Percentiles rank a stretch among this genome's conserved stretches.
Conservation (phyloP, 2,888 invertebrate species). For the Xestoiulus laeticollis region DNA sequence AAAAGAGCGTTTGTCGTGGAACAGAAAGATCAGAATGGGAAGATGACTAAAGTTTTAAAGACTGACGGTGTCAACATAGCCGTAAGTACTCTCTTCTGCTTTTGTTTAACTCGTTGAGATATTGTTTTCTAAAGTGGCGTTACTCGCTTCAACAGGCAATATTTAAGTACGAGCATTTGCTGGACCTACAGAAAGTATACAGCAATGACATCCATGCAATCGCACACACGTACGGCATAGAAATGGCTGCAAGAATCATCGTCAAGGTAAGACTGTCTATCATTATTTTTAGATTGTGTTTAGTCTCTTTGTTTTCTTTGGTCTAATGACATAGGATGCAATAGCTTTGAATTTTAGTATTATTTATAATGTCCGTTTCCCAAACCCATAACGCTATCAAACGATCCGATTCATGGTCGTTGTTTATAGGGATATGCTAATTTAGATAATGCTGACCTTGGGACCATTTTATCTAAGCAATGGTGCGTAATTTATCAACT, state of each 20-base stretch:
- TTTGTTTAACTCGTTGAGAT: background rate
- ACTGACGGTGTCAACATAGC: constrained; percentile 96
- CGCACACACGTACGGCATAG: constrained; percentile 91
- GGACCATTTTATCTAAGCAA: too few relatives aligned
- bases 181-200: constrained; percentile 84
- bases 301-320: too few relatives aligned
- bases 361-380: too few relatives aligned
- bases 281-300: background rate
- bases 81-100: constrained; percentile 63
- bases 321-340: too few relatives aligned
- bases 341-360: too few relatives aligned
- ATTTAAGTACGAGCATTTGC: constrained; percentile 79
- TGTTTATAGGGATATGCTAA: too few relatives aligned
- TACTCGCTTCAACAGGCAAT: constrained; percentile 72
- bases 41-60: constrained; percentile 74
- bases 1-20: constrained; percentile 83
- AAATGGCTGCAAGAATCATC: constrained; percentile 91
- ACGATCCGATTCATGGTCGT: too few relatives aligned
- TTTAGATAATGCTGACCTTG: too few relatives aligned
- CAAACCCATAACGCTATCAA: too few relatives aligned
- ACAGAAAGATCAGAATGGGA: constrained; percentile 60
- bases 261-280: constrained; percentile 71
- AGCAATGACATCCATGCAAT: constrained; percentile 95
- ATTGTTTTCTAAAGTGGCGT: background rate
- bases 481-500: too few relatives aligned